Conservation (phyloP, 2,797 vertebrate species). For the Esox masquinongy region DNA sequence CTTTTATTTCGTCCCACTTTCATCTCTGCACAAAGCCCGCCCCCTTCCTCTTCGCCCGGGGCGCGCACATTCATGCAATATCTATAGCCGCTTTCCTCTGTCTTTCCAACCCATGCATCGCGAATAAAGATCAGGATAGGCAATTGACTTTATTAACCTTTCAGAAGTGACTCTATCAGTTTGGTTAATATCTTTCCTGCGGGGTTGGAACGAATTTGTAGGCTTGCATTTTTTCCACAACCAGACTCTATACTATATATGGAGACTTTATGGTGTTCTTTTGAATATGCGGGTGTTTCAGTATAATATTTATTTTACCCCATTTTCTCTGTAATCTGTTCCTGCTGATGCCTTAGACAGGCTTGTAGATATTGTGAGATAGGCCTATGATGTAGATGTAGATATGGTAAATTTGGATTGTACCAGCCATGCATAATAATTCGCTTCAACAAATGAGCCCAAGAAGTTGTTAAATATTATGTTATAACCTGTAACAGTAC, state of each 20-base stretch:
- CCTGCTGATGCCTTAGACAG: not conserved
- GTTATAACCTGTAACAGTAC: not conserved
- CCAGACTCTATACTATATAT: not conserved
- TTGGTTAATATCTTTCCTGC: slow-evolving; percentile 4
- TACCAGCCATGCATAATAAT: not conserved
- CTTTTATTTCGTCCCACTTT: slow-evolving; percentile 95
- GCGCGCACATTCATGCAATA: slow-evolving; percentile 90
- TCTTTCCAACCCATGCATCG: slow-evolving; percentile 51
- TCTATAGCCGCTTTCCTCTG: slow-evolving; percentile 73
- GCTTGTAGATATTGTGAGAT: not conserved
- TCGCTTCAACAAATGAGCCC: not conserved
- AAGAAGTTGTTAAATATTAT: not conserved
- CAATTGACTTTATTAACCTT: slow-evolving; percentile 42
- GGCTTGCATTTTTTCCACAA: not conserved
- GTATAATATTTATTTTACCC: not conserved
- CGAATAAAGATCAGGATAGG: slow-evolving; percentile 68
- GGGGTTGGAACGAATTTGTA: slow-evolving; percentile 5
- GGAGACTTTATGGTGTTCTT: not conserved
- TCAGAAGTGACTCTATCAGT: slow-evolving; percentile 40
- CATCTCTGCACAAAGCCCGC: slow-evolving; percentile 89
- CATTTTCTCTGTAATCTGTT: slow-evolving; percentile 2
- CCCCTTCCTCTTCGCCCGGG: slow-evolving; percentile 82
- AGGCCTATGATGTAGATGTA: not conserved
- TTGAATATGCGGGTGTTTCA: not conserved
- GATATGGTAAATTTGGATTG: not conserved